These are phyloP conservation scores for Pterocles orientalis DNA, from an alignment of 2,113 vertebrate genomes.

Conservation along the genomic window DNA sequence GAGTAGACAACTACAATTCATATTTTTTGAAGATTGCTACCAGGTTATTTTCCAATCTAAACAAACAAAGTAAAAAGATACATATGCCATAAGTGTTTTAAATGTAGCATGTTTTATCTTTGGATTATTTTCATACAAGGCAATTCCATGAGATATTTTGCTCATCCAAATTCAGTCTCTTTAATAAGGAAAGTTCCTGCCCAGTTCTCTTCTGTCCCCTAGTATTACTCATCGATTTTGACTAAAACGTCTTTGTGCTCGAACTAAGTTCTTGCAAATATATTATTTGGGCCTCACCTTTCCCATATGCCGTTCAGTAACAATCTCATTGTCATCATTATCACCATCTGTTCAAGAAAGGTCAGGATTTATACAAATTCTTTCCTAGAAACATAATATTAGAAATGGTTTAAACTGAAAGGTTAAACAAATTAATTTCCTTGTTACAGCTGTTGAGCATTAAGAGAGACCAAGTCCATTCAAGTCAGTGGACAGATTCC, in stretches of 20 bases:
- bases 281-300: neutral
- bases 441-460: neutral
- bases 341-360: slow-evolving; percentile 45
- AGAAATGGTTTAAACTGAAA: slow-evolving; percentile 19
- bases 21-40: neutral
- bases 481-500: neutral
- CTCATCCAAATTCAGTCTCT: neutral
- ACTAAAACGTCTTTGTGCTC: neutral
- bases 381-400: slow-evolving; percentile 21
- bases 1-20: neutral
- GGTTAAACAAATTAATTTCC: slow-evolving; percentile 27
- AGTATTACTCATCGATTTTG: neutral
- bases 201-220: neutral
- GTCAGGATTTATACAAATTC: slow-evolving; percentile 1
- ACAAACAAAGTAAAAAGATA: neutral
- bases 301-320: neutral
- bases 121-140: neutral
- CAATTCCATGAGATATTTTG: neutral
- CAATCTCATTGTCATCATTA: neutral
- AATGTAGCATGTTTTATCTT: neutral
- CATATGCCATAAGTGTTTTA: neutral
- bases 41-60: neutral
- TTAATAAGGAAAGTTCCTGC: neutral
- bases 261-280: neutral
- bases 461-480: neutral